These are phyloP conservation scores for Zaprionus tsacasi DNA, from an alignment of 1,140 invertebrate genomes.

Conservation along the genomic window DNA sequence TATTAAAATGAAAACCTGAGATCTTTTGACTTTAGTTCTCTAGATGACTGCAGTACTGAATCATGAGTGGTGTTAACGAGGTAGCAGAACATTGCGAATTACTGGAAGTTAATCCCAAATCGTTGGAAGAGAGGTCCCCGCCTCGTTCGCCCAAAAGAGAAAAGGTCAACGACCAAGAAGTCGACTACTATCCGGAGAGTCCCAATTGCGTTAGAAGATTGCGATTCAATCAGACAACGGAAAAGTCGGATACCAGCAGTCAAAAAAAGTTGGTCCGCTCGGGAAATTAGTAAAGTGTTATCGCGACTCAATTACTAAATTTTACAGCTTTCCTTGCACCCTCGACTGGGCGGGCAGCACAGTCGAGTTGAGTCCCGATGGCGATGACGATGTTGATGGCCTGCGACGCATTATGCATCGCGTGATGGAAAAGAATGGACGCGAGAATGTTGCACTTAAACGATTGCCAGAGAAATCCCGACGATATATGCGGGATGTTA, in stretches of 20 bases:
- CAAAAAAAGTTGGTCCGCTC: slow-evolving; percentile 58
- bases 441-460: slow-evolving; percentile 68
- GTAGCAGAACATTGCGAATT: slow-evolving; percentile 45
- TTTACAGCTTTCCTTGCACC: slow-evolving; percentile 59
- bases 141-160: slow-evolving; percentile 70
- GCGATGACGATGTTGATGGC: slow-evolving; percentile 45
- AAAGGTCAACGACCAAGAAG: slow-evolving; percentile 49
- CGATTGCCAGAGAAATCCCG: slow-evolving; percentile 85
- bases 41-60: slow-evolving; percentile 21
- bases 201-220: slow-evolving; percentile 49
- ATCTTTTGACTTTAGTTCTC: slow-evolving; percentile 27
- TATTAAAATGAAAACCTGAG: slow-evolving; percentile 56
- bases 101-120: slow-evolving; percentile 70
- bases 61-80: slow-evolving; percentile 41
- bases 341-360: slow-evolving; percentile 73
- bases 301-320: background rate
- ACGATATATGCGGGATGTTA: slow-evolving; percentile 86
- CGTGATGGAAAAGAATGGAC: slow-evolving; percentile 77
- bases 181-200: slow-evolving; percentile 76
- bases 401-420: slow-evolving; percentile 58
- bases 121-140: slow-evolving; percentile 51
- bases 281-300: background rate
- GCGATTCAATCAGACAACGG: slow-evolving; percentile 29
- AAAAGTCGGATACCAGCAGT: slow-evolving; percentile 59
- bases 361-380: slow-evolving; percentile 61